Evolutionary conservation across 2,888 invertebrate species (phyloP), one percentile per base, ranked within the genome.

Genomic region (Limenitis camilla): DNA sequence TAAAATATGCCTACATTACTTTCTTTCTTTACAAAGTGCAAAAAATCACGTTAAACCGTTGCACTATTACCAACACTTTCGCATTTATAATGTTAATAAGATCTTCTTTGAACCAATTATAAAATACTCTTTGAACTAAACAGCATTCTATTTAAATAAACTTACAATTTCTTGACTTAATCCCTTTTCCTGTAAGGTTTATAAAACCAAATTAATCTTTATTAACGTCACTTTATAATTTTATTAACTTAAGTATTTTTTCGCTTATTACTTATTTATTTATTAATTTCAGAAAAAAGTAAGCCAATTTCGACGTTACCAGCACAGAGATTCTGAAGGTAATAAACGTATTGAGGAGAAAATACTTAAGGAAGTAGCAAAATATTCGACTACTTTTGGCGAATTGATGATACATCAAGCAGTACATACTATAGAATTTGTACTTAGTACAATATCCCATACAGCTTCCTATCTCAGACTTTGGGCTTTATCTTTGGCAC

Each of bases 401-500:
- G 96, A 96, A 63, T 72, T 94, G 46, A 90, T 95, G 84, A 94
- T 96, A 52, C 90, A 93, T 66, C 95, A 96, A 72, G 91, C 90
- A 1, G 95, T 96, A 52, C 95, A 96, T 69, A 96, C 96, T 0
- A 95, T 96, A 48, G 96, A 96, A 79, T 96, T 92, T 69, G 94
- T 95, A 11, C 87, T 96, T 33, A 95, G 96, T 57, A 95, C 95
- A 28, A 91, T 96, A 44, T 96, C 96, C 0, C 96, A 96, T 71
- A 96, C 96, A 0, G 96, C 96, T 1, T 96, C 96, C 0, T 96
- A 96, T 72, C 89, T 96, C 27, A 92, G 96, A 61, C 88, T 96
- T 5, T 96, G 96, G 96, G 96, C 96, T 5, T 82, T 96, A 47
- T 95, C 95, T 9, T 81, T 96, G 47, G 96, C 96, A 31, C 96